Evolutionary conservation across 2,797 vertebrate species (phyloP).

Genomic region (Carduelis carduelis): DNA sequence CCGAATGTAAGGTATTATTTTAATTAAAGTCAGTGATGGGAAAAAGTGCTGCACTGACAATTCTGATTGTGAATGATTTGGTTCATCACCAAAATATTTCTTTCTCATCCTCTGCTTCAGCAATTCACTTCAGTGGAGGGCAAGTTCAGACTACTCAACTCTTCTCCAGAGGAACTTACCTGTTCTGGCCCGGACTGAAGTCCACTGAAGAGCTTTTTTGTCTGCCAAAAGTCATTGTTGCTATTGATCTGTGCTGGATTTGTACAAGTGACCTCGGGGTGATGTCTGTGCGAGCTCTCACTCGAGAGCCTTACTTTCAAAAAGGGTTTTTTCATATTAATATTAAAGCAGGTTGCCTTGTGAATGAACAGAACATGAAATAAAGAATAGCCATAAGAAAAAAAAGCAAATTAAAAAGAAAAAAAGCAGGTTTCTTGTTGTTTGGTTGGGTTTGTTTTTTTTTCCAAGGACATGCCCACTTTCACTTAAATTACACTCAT

Average conservation of each 20-base stretch:
- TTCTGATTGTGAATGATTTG: neutral
- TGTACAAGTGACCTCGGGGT: neutral
- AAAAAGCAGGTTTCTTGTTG: neutral
- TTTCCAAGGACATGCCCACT: neutral
- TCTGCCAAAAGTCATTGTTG: neutral
- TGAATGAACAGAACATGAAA: neutral
- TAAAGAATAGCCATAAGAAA: neutral
- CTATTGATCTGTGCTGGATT: neutral
- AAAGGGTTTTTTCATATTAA: neutral
- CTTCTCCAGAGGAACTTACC: neutral
- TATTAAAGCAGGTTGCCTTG: neutral
- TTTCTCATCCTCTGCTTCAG: neutral
- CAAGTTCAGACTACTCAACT: neutral
- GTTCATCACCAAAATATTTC: neutral
- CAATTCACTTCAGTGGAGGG: neutral
- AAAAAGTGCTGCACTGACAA: rapidly evolving
- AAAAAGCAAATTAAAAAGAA: rapidly evolving
- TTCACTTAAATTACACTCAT: rapidly evolving
- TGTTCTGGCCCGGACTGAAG: neutral
- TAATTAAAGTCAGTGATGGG: neutral
- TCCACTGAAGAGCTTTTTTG: neutral
- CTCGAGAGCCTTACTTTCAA: neutral
- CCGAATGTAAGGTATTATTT: neutral
- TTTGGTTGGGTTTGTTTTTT: rapidly evolving
- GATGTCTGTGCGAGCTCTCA: neutral